Base-by-base conservation (phyloP, 2,888 invertebrate species). In the Drosophila dives region DNA sequence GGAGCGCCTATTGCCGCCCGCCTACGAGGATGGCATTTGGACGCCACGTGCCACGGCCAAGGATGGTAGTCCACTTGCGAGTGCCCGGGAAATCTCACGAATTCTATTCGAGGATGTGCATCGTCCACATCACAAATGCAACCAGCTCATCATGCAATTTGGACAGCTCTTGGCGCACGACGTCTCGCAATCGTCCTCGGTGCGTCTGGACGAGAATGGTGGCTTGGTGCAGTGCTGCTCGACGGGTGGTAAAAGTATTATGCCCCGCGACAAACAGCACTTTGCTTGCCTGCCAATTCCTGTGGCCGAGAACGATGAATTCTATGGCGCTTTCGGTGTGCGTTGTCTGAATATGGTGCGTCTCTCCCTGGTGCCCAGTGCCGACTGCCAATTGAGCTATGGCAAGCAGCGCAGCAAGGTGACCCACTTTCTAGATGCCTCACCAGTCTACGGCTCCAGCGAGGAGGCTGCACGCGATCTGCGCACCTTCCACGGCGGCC, bases 161-260 rank as follows among this genome's bases (percentile, higher is more conserved):
- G 96, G 96, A 0, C 97, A 97, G 90, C 96, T 97, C 83, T 91
- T 97, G 12, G 95, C 96, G 0, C 96, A 97, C 73, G 97, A 97
- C 76, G 91, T 96, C 26, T 95, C 96, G 0, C 95, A 96, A 64
- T 96, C 96, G 0, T 95, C 96, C 2, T 94, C 95, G 49, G 95
- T 95, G 40, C 95, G 95, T 74, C 94, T 95, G 90, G 94, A 94
- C 48, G 95, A 66, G 20, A 76, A 95, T 67, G 95, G 95, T 11
- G 95, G 94, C 59, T 94, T 95, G 0, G 95, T 97, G 49, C 95
- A 96, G 26, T 97, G 97, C 91, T 97, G 97, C 86, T 91, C 94
- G 1, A 91, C 93, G 6, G 94, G 96, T 40, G 96, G 96, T 0
- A 92, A 93, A 69, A 85, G 86, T 0, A 83, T 93, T 33, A 90